Conservation (phyloP, 2,888 invertebrate species). For the Agonopterix arenella region DNA sequence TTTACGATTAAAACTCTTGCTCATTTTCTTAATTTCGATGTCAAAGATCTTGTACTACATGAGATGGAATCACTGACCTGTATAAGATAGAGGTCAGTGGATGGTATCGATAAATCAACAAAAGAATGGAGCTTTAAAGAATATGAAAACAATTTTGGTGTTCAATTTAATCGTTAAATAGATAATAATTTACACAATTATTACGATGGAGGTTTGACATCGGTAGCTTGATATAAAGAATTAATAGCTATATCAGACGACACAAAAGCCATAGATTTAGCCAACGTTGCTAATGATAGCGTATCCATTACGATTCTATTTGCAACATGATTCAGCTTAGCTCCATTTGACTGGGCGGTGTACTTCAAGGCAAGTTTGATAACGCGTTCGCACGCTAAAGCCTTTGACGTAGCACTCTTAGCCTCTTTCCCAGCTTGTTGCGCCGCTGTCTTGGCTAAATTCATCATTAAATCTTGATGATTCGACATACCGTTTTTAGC, state of each 20-base stretch:
- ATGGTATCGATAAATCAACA: too few species aligned
- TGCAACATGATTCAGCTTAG: constrained; percentile 62
- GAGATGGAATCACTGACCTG: too few species aligned
- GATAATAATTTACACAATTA: background rate
- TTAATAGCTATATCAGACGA: constrained; percentile 69
- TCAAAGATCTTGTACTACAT: too few species aligned
- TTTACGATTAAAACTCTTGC: too few species aligned
- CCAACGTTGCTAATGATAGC: constrained; percentile 56
- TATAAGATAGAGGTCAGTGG: too few species aligned
- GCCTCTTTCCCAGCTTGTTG: constrained; percentile 71
- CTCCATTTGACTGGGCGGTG: constrained; percentile 63
- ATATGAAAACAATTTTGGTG: background rate
- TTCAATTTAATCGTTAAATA: background rate
- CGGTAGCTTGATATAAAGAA: constrained; percentile 65
- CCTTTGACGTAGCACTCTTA: constrained; percentile 61
- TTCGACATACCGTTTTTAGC: constrained; percentile 67
- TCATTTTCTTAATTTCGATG: too few species aligned
- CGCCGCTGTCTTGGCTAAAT: constrained; percentile 66
- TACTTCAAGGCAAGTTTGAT: constrained; percentile 64
- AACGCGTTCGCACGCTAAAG: constrained; percentile 59
- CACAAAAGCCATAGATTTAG: constrained; percentile 70
- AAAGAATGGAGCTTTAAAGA: too few species aligned
- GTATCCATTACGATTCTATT: constrained; percentile 69
- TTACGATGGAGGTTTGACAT: constrained; percentile 58
- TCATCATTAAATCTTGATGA: constrained; percentile 70